Base-by-base conservation (phyloP, 2,888 invertebrate genomes). In the Lasius fuliginosus region DNA sequence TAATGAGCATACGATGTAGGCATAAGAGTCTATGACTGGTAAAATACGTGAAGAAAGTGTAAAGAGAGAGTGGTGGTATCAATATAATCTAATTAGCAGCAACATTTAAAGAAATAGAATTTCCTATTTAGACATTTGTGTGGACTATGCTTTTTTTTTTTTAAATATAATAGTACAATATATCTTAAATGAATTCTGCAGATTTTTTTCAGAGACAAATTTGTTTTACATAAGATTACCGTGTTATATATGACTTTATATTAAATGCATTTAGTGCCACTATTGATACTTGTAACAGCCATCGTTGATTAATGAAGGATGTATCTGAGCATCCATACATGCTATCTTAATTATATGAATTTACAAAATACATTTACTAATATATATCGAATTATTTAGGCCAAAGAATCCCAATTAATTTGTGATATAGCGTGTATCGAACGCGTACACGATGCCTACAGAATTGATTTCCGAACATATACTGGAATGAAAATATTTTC, bases 321-420 rank as follows among this genome's bases (percentile, higher is more conserved):
- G 53, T 82, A 49, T 86, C 30, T 56, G 69, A 74, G 81, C 27
- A 73, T 74, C 81, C 36, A 30, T 82, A 84, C 46, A 60, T 53
- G 75, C 60, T 82, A 82, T 67, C 75, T 86, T 82, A 33, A 3
- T 33, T 81, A 81, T 79, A 76, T 82, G 68, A 42, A 82, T 89
- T 86, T 75, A 88, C 83, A 89, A 88, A 89, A 90, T 84, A 84
- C 65, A 79, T 64, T 86, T 69, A 60, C 49, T 58, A 83, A 60
- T 84, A 86, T 84, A 62, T 56, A 62, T 60, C 69, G 76, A 79
- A 81, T 84, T 69, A 82, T 68, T 82, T 87, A 87, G 79, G 62
- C 69, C 83, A 69, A 73, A 62, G 73, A 60, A 49, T 71, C n/a
- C 49, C 12, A 36, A 60, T 71, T 46, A 23, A 67, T 60, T 56